Evolutionary conservation across 1,140 invertebrate genomes (phyloP).

Genomic region (Philaenus spumarius): DNA sequence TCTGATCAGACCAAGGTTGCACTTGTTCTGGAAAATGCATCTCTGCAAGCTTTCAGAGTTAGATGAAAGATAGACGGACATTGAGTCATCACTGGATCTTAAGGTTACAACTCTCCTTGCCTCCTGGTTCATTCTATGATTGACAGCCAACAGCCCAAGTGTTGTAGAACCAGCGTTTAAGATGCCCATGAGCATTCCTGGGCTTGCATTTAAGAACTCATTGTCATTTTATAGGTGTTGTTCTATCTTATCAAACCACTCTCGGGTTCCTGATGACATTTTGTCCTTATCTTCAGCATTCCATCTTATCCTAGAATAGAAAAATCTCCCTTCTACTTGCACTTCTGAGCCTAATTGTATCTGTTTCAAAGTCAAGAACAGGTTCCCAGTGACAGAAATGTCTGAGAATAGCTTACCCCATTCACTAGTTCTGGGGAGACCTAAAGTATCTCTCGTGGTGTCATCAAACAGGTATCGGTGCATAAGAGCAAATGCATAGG

Average conservation of each 20-base stretch:
- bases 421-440: not conserved
- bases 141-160: slow-evolving; percentile 8
- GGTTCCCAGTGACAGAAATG: not conserved
- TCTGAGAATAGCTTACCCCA: not conserved
- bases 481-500: slow-evolving; percentile 1
- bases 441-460: not conserved
- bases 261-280: not conserved
- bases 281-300: not conserved
- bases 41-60: not conserved
- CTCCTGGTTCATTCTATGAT: no score
- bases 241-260: not conserved
- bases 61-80: not conserved
- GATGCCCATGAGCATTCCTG: slow-evolving; percentile 23
- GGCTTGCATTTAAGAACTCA: not conserved
- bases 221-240: not conserved
- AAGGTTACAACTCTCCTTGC: not conserved
- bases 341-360: not conserved
- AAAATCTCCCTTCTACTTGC: not conserved
- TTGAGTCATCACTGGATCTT: slow-evolving; percentile 14
- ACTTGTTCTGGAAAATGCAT: not conserved
- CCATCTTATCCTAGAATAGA: not conserved
- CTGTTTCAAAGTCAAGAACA: not conserved
- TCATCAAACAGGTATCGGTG: not conserved
- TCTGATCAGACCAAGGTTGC: not conserved
- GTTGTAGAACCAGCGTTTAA: slow-evolving; percentile 18